Evolutionary conservation across 2,888 invertebrate genomes (phyloP), one percentile per base, ranked within the genome.

Genomic region (Vesta saturnalis): DNA sequence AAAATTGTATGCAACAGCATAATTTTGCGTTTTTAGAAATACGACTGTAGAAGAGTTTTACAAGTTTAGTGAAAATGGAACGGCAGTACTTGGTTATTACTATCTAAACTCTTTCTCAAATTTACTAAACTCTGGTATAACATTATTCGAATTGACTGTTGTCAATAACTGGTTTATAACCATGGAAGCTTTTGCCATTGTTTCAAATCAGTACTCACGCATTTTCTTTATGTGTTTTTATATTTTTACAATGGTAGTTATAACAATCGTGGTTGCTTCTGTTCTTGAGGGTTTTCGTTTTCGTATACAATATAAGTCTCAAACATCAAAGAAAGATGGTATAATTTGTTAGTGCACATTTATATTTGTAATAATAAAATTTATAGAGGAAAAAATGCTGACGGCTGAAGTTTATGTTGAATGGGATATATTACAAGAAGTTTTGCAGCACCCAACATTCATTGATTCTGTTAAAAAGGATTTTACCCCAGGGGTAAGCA

Each of bases 151-250:
- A 84, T 85, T 95, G 76, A 95, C 95, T 0, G 94, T 95, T 10
- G 94, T 95, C 65, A 96, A 95, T 83, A 95, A 95, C 84, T 96
- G 96, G 96, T 95, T 95, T 78, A 93, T 95, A 65, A 88, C 94
- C 19, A 96, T 96, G 96, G 94, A 95, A 81, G 95, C 92, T 0
- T 93, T 91, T 80, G 92, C 92, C 0, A 86, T 88, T 0, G 91
- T 91, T 15, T 89, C 90, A 0, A 88, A 90, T 58, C 87, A 91
- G 78, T 92, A 91, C 84, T 92, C 92, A 62, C 86, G 95, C 74
- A 83, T 93, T n/a, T 96, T 92, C 81, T 95, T 96, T 81, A 95
- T 95, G 93, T 86, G 89, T 43, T 96, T 95, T 85, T 95, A 95
- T 83, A 85, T 96, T 58, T 91, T 93, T 77, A 95, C 94, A 61